Evolutionary conservation across 2,113 vertebrate species (phyloP).

Genomic region (Perognathus longimembris): DNA sequence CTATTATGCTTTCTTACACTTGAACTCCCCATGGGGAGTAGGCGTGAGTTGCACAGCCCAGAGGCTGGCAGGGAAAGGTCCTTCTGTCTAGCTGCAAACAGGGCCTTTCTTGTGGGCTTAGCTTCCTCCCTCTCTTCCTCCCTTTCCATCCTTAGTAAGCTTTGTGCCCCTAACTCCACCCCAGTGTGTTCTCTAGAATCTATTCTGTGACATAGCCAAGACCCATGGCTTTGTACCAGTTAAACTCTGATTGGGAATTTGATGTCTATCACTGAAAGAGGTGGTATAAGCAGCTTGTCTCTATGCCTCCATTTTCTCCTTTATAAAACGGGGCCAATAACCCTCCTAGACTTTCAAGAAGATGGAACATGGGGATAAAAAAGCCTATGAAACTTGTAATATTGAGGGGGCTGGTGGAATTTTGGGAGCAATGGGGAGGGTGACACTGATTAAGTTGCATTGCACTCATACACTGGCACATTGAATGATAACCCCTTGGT

Average conservation of each 20-base stretch:
- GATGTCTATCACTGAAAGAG: not conserved
- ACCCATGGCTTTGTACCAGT: not conserved
- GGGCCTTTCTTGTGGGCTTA: too few relatives aligned
- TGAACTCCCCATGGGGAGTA: fast-evolving
- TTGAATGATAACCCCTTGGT: too few relatives aligned
- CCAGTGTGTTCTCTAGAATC: not conserved
- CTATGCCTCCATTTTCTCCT: not conserved
- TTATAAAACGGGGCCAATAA: not conserved
- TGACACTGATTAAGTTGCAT: too few relatives aligned
- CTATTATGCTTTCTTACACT: fast-evolving
- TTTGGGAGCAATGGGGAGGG: too few relatives aligned
- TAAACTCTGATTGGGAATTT: not conserved
- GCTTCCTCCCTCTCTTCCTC: too few relatives aligned
- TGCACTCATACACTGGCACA: too few relatives aligned
- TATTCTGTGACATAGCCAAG: not conserved
- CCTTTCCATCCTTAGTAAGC: not conserved
- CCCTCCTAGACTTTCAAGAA: not conserved
- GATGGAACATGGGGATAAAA: not conserved
- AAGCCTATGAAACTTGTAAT: not conserved
- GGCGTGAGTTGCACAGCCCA: not conserved
- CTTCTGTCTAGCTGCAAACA: not conserved
- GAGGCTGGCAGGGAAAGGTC: too few relatives aligned
- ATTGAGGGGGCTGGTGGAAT: too few relatives aligned
- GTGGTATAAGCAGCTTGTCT: not conserved
- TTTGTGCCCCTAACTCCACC: too few relatives aligned